Percentiles rank a stretch among this genome's conserved stretches.
phyloP scores from a whole-genome alignment of 2,888 invertebrate species.

The Toxonevra muliebris region DNA sequence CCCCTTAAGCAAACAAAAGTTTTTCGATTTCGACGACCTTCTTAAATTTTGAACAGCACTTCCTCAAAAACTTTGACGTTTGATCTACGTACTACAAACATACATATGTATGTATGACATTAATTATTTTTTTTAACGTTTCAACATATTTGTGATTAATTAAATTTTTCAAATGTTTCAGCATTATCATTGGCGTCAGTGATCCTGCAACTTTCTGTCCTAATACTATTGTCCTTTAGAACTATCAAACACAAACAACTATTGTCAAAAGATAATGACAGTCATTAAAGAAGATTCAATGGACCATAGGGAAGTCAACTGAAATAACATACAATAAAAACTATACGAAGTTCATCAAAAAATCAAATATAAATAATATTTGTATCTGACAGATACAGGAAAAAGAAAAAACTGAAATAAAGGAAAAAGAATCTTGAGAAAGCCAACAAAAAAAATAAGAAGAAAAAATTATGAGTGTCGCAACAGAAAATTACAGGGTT shows the following conservation, averaged over 20 bases:
- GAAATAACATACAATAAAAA: constrained; percentile 6
- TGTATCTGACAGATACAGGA: neutral
- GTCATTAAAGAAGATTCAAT: constrained; percentile 39
- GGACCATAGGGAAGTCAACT: constrained; percentile 34
- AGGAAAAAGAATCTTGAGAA: neutral
- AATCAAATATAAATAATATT: constrained; percentile 5
- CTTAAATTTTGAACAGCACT: too few species aligned
- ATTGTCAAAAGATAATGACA: constrained; percentile 45
- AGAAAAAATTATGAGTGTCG: constrained; percentile 21
- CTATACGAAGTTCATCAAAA: constrained; percentile 29
- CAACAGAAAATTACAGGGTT: constrained; percentile 26
- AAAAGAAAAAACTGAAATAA: neutral
- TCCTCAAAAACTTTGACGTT: too few species aligned
- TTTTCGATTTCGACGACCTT: too few species aligned
- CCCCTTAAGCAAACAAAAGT: too few species aligned
- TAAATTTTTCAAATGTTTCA: too few species aligned
- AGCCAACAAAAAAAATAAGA: neutral
- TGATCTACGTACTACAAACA: too few species aligned
- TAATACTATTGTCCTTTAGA: constrained; percentile 16
- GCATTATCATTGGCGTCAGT: constrained; percentile 25
- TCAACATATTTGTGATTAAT: too few species aligned
- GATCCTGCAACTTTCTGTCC: constrained; percentile 22
- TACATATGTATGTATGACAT: neutral
- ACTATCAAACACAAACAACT: constrained; percentile 24
- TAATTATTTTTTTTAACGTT: neutral